Conservation (phyloP, 2,888 invertebrate species). For the Arctia plantaginis region DNA sequence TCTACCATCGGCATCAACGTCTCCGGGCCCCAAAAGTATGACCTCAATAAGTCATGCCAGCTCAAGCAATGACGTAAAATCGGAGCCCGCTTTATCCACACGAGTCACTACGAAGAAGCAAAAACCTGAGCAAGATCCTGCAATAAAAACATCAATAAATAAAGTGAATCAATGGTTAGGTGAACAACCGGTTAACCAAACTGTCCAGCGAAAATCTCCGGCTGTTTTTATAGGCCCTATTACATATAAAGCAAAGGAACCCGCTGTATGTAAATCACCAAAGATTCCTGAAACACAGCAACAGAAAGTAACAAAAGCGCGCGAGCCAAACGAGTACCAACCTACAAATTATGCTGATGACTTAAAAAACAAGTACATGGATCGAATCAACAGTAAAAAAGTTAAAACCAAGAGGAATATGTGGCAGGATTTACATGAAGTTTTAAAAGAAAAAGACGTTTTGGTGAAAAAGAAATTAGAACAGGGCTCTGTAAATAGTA, state of each 20-base stretch:
- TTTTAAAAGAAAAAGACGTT: slow-evolving; percentile 52
- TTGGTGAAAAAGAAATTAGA: slow-evolving; percentile 24
- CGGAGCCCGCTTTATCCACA: slow-evolving; percentile 3
- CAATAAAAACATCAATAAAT: slow-evolving; percentile 55
- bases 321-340: slow-evolving; percentile 32
- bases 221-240: slow-evolving; percentile 46
- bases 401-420: slow-evolving; percentile 19
- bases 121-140: slow-evolving; percentile 32
- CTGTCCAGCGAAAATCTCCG: slow-evolving; percentile 32
- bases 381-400: slow-evolving; percentile 33
- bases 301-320: slow-evolving; percentile 22
- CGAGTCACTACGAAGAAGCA: not conserved
- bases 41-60: not conserved
- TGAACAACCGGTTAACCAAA: slow-evolving; percentile 27
- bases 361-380: slow-evolving; percentile 51
- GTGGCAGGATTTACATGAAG: slow-evolving; percentile 19
- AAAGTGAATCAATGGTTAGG: slow-evolving; percentile 64
- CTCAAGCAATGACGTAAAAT: slow-evolving; percentile 8
- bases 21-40: slow-evolving; percentile 2
- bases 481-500: not conserved
- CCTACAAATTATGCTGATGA: slow-evolving; percentile 60
- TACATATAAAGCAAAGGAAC: slow-evolving; percentile 58
- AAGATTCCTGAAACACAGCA: slow-evolving; percentile 21
- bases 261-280: slow-evolving; percentile 10
- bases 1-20: not conserved